Evolutionary conservation across 2,797 vertebrate genomes (phyloP), one percentile per base, ranked within the genome.

Genomic region (Sebastes oblongus): DNA sequence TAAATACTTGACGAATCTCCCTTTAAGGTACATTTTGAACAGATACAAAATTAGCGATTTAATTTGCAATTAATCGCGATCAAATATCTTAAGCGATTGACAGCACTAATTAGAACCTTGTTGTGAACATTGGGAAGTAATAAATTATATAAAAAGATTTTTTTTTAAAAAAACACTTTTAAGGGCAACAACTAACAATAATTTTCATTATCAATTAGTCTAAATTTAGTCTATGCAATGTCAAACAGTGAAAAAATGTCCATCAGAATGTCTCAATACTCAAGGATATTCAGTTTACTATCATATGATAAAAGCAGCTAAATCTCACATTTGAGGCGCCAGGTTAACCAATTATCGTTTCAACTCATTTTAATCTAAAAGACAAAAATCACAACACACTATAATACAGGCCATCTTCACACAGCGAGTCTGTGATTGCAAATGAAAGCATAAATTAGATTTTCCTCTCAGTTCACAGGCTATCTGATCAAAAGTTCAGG

Each of bases 401-500:
- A 30, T 8, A 36, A 56, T 0, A 9, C 4, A 32, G 25, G 30
- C 25, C 16, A 71, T 32, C 46, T 8, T 54, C 5, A 9, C 34
- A 6, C 13, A 34, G 13, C 0, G 1, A 55, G 34, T 29, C 39
- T 67, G 65, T 70, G 60, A 70, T 55, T 32, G 18, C 6, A 72
- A 69, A 75, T 32, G 6, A 77, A 66, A 71, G 74, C 74, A 69
- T 64, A 46, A 78, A 78, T 66, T 42, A 61, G 22, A 58, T 50
- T 66, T 65, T 58, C 42, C 39, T 42, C 12, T 56, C 12, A 20
- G 29, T 61, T 42, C 30, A 54, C 7, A 29, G 27, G 8, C 52
- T 42, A 14, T 55, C 59, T 36, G 52, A 78, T 69, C 65, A 75
- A 65, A 79, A 24, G 32, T 58, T 87, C 42, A 70, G 20, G 30